Conservation (phyloP, 1,140 invertebrate genomes). For the Heliconius congener region DNA sequence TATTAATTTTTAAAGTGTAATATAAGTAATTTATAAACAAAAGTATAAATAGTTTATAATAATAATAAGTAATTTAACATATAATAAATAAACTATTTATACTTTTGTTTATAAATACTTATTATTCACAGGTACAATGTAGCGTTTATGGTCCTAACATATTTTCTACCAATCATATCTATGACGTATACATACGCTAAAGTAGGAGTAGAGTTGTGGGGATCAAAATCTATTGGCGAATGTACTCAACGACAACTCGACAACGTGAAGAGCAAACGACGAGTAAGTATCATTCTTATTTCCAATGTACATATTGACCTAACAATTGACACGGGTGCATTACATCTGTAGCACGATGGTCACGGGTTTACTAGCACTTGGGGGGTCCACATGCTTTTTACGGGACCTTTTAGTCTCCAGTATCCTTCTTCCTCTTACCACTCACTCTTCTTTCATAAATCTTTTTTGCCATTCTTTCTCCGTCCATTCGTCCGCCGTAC, state of each 20-base stretch:
- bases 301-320: neutral
- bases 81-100: neutral
- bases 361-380: neutral
- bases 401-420: no score
- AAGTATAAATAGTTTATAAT: no score
- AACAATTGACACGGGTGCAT: neutral
- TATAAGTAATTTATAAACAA: no score
- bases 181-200: slow-evolving; percentile 96
- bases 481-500: no score
- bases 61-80: no score
- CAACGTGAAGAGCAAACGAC: slow-evolving; percentile 94
- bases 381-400: no score
- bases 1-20: no score
- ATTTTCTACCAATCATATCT: slow-evolving; percentile 95
- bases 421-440: no score
- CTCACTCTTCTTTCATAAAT: no score
- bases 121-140: slow-evolving; percentile 90
- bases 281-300: slow-evolving; percentile 84
- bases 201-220: slow-evolving; percentile 96
- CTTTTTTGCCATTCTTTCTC: no score
- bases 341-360: neutral
- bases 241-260: slow-evolving; percentile 94
- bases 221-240: slow-evolving; percentile 97
- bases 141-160: slow-evolving; percentile 93
- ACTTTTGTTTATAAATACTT: neutral